Conservation (phyloP, 1,140 invertebrate species). For the Drosophila funebris region DNA sequence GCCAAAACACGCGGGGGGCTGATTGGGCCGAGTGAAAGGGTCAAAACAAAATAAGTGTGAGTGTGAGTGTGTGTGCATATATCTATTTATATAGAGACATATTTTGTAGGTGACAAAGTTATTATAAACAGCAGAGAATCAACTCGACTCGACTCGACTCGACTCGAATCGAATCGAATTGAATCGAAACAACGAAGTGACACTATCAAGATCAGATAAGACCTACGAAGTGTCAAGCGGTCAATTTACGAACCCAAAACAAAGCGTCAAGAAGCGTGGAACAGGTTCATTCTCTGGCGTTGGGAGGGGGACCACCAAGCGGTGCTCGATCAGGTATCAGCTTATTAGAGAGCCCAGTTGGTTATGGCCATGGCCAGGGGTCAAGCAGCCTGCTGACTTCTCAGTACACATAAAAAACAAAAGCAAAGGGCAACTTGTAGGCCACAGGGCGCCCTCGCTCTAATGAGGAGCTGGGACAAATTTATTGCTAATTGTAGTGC, state of each 20-base stretch:
- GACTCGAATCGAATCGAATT: background rate
- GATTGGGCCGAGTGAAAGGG: slow-evolving; percentile 60
- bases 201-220: slow-evolving; percentile 77
- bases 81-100: slow-evolving; percentile 68
- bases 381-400: slow-evolving; percentile 75
- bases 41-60: slow-evolving; percentile 26
- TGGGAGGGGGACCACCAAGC: slow-evolving; percentile 58
- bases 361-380: background rate
- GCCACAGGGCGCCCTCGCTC: slow-evolving; percentile 14
- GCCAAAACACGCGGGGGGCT: slow-evolving; percentile 53
- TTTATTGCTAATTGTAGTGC: slow-evolving; percentile 78
- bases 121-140: slow-evolving; percentile 52
- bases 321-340: slow-evolving; percentile 42
- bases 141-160: background rate
- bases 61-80: background rate
- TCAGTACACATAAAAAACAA: slow-evolving; percentile 68
- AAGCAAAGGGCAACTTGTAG: background rate
- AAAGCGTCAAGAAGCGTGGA: slow-evolving; percentile 57
- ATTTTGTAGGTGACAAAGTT: slow-evolving; percentile 83
- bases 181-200: slow-evolving; percentile 58
- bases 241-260: slow-evolving; percentile 81
- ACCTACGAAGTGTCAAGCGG: slow-evolving; percentile 73
- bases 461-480: slow-evolving; percentile 61
- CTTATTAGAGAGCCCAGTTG: slow-evolving; percentile 29
- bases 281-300: slow-evolving; percentile 55